Evolutionary conservation across 1,140 invertebrate genomes (phyloP), one percentile per base, ranked within the genome.

Genomic region (Eueides isabella): DNA sequence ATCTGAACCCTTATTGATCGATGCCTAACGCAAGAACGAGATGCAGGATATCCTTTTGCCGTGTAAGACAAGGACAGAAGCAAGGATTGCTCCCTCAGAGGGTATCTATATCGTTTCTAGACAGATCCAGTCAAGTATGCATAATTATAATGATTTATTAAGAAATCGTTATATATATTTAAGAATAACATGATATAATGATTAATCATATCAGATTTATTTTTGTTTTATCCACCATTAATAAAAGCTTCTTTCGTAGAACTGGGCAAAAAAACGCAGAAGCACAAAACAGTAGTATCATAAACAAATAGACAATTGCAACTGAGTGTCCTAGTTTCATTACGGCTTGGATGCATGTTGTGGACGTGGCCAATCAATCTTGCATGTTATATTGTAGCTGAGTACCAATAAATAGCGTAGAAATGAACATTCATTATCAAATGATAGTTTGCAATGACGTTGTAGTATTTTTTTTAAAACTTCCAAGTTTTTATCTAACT

Each of bases 1-100:
- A 81, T 84, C 79, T 73, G 79, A 80, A 74, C 74, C 74, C 71
- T 75, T 84, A 84, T 84, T 82, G 83, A 84, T 82, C 83, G 79
- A 38, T 72, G 67, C 72, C 68, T 72, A 71, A 68, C 19, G 65
- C 19, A 16, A 44, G 72, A 77, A 65, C 62, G 67, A 41, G 76
- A 80, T 19, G 67, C 61, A 29, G 29, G 14, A 63, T 55, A 31
- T 67, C 14, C 29, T 77, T 61, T 44, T 31, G 12, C 66, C 55
- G 12, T 30, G 61, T 30, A 66, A 71, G 75, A 74, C 29, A 77
- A 61, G 70, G 74, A 79, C 65, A 67, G 63, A 67, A 63, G 65
- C 30, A 69, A 79, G 77, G 80, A 79, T 68, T 67, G 66, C 68
- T 82, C 76, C 80, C 72, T 67, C 68, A 72, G 80, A 72, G 75